Conservation (phyloP, 2,113 vertebrate species). For the Chitala chitala region DNA sequence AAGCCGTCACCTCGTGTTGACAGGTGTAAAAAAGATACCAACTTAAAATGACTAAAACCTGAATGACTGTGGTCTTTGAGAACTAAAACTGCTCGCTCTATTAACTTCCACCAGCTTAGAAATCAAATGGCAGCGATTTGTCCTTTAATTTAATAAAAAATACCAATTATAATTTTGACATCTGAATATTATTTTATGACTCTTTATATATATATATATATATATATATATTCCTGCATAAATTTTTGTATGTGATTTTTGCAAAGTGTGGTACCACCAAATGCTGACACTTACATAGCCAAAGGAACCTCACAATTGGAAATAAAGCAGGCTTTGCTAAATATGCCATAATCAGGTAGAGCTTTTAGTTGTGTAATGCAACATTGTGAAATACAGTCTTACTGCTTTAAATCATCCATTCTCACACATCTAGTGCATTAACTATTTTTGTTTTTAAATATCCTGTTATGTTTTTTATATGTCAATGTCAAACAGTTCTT, state of each 20-base stretch:
- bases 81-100: neutral
- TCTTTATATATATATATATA: too few species aligned
- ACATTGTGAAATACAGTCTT: neutral
- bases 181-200: too few species aligned
- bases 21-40: neutral
- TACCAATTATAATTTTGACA: too few species aligned
- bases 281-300: neutral
- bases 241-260: too few species aligned
- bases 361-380: neutral
- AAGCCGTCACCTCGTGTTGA: neutral
- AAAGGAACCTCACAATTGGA: neutral
- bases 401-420: slow-evolving; percentile 5
- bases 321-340: neutral
- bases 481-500: neutral
- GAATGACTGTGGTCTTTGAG: neutral
- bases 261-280: too few species aligned
- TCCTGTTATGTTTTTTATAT: too few species aligned
- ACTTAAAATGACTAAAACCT: neutral
- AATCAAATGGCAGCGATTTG: neutral
- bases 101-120: neutral
- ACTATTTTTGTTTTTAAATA: slow-evolving; percentile 1
- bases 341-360: neutral
- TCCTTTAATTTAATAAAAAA: too few species aligned
- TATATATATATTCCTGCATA: too few species aligned
- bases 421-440: neutral